Evolutionary conservation across 2,888 invertebrate species (phyloP), one percentile per base, ranked within the genome.

Genomic region (Apodemia mormo): DNA sequence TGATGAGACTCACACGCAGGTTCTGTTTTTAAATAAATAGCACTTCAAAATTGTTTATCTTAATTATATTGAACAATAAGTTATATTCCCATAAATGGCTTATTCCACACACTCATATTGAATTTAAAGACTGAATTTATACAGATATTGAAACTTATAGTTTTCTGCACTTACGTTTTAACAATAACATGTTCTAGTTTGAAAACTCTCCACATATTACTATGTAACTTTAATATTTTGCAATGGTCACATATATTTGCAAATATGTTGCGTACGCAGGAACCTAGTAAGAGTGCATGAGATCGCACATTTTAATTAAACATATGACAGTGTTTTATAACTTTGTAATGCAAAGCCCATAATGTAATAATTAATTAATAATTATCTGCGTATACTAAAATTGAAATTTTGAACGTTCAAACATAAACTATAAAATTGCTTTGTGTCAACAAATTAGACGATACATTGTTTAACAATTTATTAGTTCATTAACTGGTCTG

Each of bases 121-220:
- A 29, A 2, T 33, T 61, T 61, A 61, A 30, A 61, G 10, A 61
- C 14, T 30, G 61, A 30, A 33, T 61, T 61, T 84, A 61, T 61
- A 14, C 14, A 61, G 33, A 14, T 61, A 61, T 33, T 61, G 61
- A 29, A 85, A 79, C 77, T 82, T 84, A 85, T 82, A 79, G 80
- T 80, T 78, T 81, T 80, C 77, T 80, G 81, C 82, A 82, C 82
- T 84, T 76, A 73, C 6, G 75, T 71, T 76, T 73, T 74, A 74
- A 79, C 74, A 72, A 76, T 74, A 74, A 67, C 69, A 68, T 77
- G 74, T 68, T 74, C 73, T 77, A 73, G 70, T 58, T 73, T 71
- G 29, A 54, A 66, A 33, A 71, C 68, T 72, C 68, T 73, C 70
- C 71, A 69, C 69, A 72, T 70, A 14, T 33, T 61, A 61, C 9